A percentile compares a stretch with the other conserved stretches of the same genome.
These are phyloP conservation scores for Trichomycterus rosablanca DNA, from an alignment of 2,113 vertebrate species.

Conservation along the genomic window DNA sequence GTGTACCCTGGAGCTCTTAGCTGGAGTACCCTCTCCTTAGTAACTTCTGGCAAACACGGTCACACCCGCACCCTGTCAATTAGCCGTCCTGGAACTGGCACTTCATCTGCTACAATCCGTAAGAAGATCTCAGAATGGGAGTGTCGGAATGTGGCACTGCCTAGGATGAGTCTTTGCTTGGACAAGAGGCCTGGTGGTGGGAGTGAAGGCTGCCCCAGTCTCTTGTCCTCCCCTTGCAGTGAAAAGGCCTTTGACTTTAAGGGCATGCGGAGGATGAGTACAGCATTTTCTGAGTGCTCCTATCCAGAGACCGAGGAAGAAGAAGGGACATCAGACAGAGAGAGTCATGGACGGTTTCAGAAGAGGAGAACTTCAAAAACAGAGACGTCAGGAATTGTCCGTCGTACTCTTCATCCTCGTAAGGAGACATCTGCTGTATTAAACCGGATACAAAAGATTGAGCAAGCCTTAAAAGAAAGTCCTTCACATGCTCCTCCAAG, in stretches of 20 bases:
- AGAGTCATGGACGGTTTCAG: slow-evolving; percentile 76
- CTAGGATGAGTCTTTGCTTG: slow-evolving; percentile 78
- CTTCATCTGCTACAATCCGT: slow-evolving; percentile 77
- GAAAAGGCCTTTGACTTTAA: slow-evolving; percentile 94
- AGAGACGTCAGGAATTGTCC: slow-evolving; percentile 69
- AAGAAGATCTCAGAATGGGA: slow-evolving; percentile 98
- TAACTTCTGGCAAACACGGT: slow-evolving; percentile 64
- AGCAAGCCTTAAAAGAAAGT: slow-evolving; percentile 90
- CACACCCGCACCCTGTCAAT: slow-evolving; percentile 72
- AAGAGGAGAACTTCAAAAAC: slow-evolving; percentile 72
- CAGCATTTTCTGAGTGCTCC: slow-evolving; percentile 92
- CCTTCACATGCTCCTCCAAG: slow-evolving; percentile 81
- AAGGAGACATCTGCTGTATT: slow-evolving; percentile 92
- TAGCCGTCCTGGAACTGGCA: slow-evolving; percentile 64
- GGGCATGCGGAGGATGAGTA: slow-evolving; percentile 89
- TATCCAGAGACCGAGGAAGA: slow-evolving; percentile 91
- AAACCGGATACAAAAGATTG: slow-evolving; percentile 96
- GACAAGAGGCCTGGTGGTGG: slow-evolving; percentile 79
- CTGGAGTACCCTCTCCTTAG: slow-evolving; percentile 78
- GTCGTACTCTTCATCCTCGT: slow-evolving; percentile 71
- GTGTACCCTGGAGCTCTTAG: slow-evolving; percentile 64
- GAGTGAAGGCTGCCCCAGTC: slow-evolving; percentile 84
- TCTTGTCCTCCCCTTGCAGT: slow-evolving; percentile 86
- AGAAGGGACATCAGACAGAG: slow-evolving; percentile 76
- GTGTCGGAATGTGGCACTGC: slow-evolving; percentile 74